A percentile compares a stretch with the other conserved stretches of the same genome.
Evolutionary conservation across 1,140 invertebrate species (phyloP).

Genomic region (Acyrthosiphon pisum): DNA sequence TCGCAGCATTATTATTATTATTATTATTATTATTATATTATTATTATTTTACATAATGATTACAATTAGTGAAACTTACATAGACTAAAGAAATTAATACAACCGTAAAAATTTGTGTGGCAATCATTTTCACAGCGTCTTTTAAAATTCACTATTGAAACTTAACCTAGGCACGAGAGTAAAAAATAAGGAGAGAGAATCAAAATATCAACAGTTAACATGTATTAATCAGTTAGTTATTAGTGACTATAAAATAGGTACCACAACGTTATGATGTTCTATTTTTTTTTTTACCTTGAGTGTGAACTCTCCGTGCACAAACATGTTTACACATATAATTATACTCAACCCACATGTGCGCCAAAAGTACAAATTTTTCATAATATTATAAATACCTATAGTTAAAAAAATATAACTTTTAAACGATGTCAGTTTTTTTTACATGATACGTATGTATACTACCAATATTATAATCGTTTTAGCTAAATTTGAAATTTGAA

Average conservation of each 20-base stretch:
- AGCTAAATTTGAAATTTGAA: no score
- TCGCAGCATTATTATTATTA: no score
- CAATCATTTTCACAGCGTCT: not conserved
- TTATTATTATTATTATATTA: no score
- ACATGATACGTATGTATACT: not conserved
- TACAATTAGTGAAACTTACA: not conserved
- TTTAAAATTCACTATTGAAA: not conserved
- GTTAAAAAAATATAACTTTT: not conserved
- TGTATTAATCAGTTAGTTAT: not conserved
- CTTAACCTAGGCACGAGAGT: not conserved
- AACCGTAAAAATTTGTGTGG: not conserved
- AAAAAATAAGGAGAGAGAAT: not conserved
- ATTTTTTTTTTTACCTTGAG: not conserved
- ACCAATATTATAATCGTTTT: not conserved
- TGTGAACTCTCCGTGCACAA: not conserved
- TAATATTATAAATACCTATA: not conserved
- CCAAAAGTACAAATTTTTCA: not conserved
- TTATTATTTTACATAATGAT: not conserved
- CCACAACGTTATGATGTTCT: not conserved
- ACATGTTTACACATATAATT: not conserved
- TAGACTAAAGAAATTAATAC: not conserved
- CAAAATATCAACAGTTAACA: not conserved
- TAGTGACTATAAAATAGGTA: not conserved
- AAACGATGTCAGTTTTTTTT: not conserved
- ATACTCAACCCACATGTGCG: not conserved